Conservation (phyloP, 1,140 invertebrate genomes). For the Paracyclopina nana region DNA sequence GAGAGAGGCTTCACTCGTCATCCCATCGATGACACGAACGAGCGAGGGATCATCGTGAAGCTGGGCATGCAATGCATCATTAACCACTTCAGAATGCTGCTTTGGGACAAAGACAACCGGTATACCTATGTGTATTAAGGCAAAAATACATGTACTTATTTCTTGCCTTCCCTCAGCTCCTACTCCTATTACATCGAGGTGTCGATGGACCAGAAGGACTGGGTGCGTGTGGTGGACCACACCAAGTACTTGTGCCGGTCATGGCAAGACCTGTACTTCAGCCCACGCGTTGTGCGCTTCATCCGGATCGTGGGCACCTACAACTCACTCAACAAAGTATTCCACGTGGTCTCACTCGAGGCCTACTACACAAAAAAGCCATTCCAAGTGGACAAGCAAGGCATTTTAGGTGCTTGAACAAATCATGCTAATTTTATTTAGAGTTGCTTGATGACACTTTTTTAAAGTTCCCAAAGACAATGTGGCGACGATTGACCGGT, state of each 20-base stretch:
- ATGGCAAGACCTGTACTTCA: slow-evolving; percentile 89
- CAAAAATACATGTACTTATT: background rate
- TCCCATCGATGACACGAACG: slow-evolving; percentile 57
- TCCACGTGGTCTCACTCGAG: slow-evolving; percentile 79
- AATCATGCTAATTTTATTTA: slow-evolving; percentile 5
- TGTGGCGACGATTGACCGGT: slow-evolving; percentile 67
- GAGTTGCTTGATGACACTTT: slow-evolving; percentile 10
- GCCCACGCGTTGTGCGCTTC: slow-evolving; percentile 59
- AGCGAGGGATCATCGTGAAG: slow-evolving; percentile 65
- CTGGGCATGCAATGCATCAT: slow-evolving; percentile 70
- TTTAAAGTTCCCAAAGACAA: slow-evolving; percentile 56
- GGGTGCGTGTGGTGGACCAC: slow-evolving; percentile 80
- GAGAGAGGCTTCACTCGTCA: slow-evolving; percentile 80
- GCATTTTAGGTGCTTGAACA: slow-evolving; percentile 31
- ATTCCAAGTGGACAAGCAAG: slow-evolving; percentile 47
- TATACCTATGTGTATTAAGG: slow-evolving; percentile 22
- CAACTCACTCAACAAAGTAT: slow-evolving; percentile 87
- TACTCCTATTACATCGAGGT: slow-evolving; percentile 95
- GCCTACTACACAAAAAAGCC: slow-evolving; percentile 56
- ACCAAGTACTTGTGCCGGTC: slow-evolving; percentile 75
- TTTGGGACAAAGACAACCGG: slow-evolving; percentile 86
- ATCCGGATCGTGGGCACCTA: slow-evolving; percentile 77
- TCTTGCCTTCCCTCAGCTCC: slow-evolving; percentile 34
- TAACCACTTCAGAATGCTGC: slow-evolving; percentile 72
- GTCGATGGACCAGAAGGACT: slow-evolving; percentile 85